Conservation (phyloP, 2,797 vertebrate genomes). For the Amblyraja radiata region DNA sequence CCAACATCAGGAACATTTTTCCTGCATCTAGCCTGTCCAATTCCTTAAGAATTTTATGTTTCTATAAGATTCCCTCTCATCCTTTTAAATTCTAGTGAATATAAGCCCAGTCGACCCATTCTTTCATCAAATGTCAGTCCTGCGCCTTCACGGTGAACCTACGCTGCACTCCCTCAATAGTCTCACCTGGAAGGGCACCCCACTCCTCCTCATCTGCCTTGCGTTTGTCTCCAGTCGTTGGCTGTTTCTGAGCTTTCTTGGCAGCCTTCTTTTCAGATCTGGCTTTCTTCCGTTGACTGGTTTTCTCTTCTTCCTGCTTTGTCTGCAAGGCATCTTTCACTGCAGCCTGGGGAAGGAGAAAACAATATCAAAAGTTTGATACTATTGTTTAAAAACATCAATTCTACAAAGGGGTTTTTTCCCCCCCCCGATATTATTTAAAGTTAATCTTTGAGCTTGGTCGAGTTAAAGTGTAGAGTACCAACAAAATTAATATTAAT, state of each 20-base stretch:
- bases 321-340: constrained; percentile 76
- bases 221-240: constrained; percentile 64
- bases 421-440: neutral
- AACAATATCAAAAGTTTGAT: constrained; percentile 32
- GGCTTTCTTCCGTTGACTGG: constrained; percentile 66
- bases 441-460: neutral
- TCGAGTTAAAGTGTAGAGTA: neutral
- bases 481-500: neutral
- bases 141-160: too few species aligned
- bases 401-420: neutral
- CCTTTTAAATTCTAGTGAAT: too few species aligned
- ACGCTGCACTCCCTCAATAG: too few species aligned
- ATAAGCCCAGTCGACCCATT: too few species aligned
- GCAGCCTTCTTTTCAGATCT: constrained; percentile 75
- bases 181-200: constrained; percentile 58
- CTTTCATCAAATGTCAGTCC: too few species aligned
- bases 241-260: constrained; percentile 69
- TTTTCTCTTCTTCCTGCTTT: constrained; percentile 74
- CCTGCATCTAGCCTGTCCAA: too few species aligned
- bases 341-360: constrained; percentile 61
- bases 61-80: too few species aligned
- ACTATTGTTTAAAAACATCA: neutral
- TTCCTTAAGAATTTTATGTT: too few species aligned
- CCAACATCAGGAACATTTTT: too few species aligned
- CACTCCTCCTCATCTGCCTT: constrained; percentile 62